Evolutionary conservation across 2,797 vertebrate genomes (phyloP).

Genomic region (Odontamblyopus lacepedii): DNA sequence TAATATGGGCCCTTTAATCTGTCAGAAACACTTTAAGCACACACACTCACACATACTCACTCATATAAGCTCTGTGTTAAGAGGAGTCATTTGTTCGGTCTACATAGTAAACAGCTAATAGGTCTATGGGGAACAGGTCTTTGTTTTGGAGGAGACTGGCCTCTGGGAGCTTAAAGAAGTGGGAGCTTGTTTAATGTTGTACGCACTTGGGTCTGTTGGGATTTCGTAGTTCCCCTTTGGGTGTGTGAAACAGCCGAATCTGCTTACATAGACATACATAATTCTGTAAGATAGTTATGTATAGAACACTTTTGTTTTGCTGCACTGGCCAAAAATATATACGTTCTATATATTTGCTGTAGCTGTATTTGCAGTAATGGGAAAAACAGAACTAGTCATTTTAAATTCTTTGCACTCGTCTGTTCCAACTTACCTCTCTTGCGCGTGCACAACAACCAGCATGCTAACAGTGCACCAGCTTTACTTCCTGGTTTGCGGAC

Average conservation of each 20-base stretch:
- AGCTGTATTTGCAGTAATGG: too few species aligned
- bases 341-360: too few species aligned
- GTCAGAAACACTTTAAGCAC: not conserved
- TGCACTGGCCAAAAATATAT: not conserved
- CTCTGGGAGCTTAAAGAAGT: slow-evolving; percentile 44
- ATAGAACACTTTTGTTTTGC: not conserved
- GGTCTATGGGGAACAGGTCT: slow-evolving; percentile 43
- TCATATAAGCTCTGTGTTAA: slow-evolving; percentile 13
- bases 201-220: slow-evolving; percentile 3
- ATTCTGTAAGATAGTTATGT: not conserved
- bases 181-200: slow-evolving; percentile 37
- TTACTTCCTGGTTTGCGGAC: too few species aligned
- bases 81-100: slow-evolving; percentile 28
- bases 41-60: not conserved
- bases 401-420: too few species aligned
- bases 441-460: too few species aligned
- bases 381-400: too few species aligned
- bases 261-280: not conserved
- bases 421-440: too few species aligned
- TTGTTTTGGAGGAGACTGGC: slow-evolving; percentile 28
- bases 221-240: not conserved
- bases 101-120: slow-evolving; percentile 38
- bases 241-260: slow-evolving; percentile 8
- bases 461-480: too few species aligned
- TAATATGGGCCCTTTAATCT: too few species aligned